Conservation (phyloP, 2,797 vertebrate species). For the Myotis myotis region DNA sequence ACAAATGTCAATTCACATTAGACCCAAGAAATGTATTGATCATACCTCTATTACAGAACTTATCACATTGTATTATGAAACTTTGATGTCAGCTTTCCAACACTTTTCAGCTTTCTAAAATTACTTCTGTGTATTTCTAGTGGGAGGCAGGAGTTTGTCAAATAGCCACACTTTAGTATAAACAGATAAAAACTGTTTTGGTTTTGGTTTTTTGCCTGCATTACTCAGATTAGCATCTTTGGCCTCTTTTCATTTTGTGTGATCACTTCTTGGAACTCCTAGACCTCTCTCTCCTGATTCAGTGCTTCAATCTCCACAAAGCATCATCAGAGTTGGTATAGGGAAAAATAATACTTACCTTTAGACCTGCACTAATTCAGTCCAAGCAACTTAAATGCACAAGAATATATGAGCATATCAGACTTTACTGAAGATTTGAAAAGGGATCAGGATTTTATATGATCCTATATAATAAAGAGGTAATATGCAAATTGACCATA, state of each 20-base stretch:
- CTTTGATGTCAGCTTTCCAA: not conserved
- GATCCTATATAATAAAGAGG: not conserved
- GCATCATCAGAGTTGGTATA: not conserved
- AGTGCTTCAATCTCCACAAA: not conserved
- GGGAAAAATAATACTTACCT: not conserved
- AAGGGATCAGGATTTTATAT: not conserved
- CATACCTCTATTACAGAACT: not conserved
- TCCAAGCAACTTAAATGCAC: not conserved
- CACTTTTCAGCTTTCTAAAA: not conserved
- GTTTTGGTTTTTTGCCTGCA: not conserved
- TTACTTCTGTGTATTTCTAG: not conserved
- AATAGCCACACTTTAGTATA: not conserved
- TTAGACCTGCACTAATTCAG: not conserved
- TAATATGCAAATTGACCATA: too few relatives aligned
- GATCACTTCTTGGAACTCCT: not conserved
- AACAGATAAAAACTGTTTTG: not conserved
- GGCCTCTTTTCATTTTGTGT: not conserved
- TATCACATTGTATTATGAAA: not conserved
- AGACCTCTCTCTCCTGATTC: not conserved
- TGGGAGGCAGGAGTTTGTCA: not conserved
- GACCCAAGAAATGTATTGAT: not conserved
- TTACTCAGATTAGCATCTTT: not conserved
- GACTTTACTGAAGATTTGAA: not conserved
- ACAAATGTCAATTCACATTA: slow-evolving; percentile 27
- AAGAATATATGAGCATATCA: not conserved